A percentile compares a stretch with the other conserved stretches of the same genome.
Conservation (phyloP, 2,888 invertebrate genomes). For the Esperia sulphurella region DNA sequence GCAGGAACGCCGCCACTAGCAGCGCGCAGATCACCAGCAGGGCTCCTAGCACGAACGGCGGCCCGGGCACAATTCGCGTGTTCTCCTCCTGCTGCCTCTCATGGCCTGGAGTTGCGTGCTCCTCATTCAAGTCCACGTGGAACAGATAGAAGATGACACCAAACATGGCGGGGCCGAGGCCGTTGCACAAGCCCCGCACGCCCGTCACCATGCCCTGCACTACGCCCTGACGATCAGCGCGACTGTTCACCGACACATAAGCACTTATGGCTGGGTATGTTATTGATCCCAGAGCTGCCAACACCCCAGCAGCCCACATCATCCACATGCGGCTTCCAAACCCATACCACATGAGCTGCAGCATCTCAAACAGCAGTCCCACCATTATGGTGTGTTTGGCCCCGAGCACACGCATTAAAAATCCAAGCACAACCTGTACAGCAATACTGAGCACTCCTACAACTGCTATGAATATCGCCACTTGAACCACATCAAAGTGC, state of each 20-base stretch:
- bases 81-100: slow-evolving; percentile 68
- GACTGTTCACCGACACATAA: slow-evolving; percentile 98
- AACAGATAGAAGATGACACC: slow-evolving; percentile 99
- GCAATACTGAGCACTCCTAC: slow-evolving; percentile 97
- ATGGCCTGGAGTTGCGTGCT: slow-evolving; percentile 57
- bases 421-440: slow-evolving; percentile 93
- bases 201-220: slow-evolving; percentile 99
- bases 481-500: slow-evolving; percentile 96
- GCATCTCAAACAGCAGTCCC: slow-evolving; percentile 96
- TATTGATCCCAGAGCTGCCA: slow-evolving; percentile 97
- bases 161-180: slow-evolving; percentile 98
- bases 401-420: slow-evolving; percentile 91
- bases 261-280: slow-evolving; percentile 99
- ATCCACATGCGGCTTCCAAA: slow-evolving; percentile 98
- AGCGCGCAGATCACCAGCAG: slow-evolving; percentile 97
- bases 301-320: slow-evolving; percentile 99
- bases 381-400: slow-evolving; percentile 98
- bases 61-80: slow-evolving; percentile 93
- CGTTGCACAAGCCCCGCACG: slow-evolving; percentile 98
- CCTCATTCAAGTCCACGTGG: slow-evolving; percentile 96
- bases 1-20: slow-evolving; percentile 93
- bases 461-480: slow-evolving; percentile 98
- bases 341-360: slow-evolving; percentile 98
- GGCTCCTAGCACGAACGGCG: slow-evolving; percentile 98
- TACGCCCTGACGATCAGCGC: slow-evolving; percentile 97